Evolutionary conservation across 2,888 invertebrate species (phyloP).

Genomic region (Tenodera sinensis): DNA sequence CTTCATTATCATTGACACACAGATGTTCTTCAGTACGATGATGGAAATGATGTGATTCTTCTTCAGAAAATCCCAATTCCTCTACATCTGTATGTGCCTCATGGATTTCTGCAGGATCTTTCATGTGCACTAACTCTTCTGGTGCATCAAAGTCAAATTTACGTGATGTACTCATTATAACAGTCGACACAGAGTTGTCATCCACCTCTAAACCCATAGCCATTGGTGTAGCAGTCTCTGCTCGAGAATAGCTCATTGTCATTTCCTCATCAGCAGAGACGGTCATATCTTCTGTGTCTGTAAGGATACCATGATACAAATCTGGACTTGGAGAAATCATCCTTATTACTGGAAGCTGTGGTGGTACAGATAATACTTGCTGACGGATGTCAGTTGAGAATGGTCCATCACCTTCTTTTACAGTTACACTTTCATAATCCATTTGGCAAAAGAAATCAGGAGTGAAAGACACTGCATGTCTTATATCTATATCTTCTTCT

Average conservation of each 20-base stretch:
- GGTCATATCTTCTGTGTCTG: slow-evolving; percentile 35
- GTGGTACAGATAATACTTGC: background rate
- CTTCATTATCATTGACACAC: slow-evolving; percentile 32
- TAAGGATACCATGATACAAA: slow-evolving; percentile 29
- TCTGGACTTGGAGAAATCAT: slow-evolving; percentile 28
- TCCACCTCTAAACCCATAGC: slow-evolving; percentile 47
- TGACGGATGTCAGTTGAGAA: slow-evolving; percentile 35
- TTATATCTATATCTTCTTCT: background rate
- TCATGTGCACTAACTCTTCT: slow-evolving; percentile 50
- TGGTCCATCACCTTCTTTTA: slow-evolving; percentile 41
- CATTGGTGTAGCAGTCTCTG: slow-evolving; percentile 42
- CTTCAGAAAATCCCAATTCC: slow-evolving; percentile 45
- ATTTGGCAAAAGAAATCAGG: slow-evolving; percentile 25
- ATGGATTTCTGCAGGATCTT: slow-evolving; percentile 44
- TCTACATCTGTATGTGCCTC: slow-evolving; percentile 54
- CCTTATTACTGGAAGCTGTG: slow-evolving; percentile 12
- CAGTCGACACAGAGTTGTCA: slow-evolving; percentile 45
- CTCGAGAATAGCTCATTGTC: slow-evolving; percentile 36
- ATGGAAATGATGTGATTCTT: slow-evolving; percentile 24
- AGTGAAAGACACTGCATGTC: slow-evolving; percentile 20
- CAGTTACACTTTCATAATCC: slow-evolving; percentile 33
- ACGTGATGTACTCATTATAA: slow-evolving; percentile 46
- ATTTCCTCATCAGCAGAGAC: slow-evolving; percentile 45
- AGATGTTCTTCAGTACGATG: slow-evolving; percentile 21
- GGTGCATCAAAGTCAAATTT: slow-evolving; percentile 46